Evolutionary conservation across 2,113 vertebrate species (phyloP).

Genomic region (Anolis carolinensis): DNA sequence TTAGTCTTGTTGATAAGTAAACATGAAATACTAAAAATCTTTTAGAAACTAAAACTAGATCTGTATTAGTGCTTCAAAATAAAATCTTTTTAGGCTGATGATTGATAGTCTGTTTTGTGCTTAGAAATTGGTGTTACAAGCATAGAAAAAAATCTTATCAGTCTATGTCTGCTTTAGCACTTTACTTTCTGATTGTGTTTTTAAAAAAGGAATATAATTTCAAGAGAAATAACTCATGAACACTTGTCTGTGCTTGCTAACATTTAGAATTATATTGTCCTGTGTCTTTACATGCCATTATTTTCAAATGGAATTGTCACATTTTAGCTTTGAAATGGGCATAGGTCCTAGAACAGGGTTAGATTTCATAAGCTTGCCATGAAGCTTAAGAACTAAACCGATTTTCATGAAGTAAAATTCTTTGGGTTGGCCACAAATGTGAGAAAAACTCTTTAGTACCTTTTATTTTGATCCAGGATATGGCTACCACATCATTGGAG

Average conservation of each 20-base stretch:
- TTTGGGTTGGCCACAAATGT: not conserved
- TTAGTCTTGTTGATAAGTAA: not conserved
- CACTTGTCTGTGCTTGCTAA: not conserved
- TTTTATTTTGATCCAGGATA: not conserved
- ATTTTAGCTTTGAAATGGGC: not conserved
- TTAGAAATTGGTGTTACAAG: not conserved
- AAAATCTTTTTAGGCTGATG: not conserved
- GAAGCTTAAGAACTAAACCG: not conserved
- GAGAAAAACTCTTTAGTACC: not conserved
- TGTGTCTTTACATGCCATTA: not conserved
- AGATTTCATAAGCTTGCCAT: not conserved
- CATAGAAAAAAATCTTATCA: not conserved
- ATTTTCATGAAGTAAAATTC: not conserved
- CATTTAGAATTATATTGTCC: not conserved
- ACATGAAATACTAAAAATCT: not conserved
- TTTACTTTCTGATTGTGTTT: not conserved
- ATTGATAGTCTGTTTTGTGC: not conserved
- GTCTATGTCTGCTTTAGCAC: not conserved
- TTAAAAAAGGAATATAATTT: not conserved
- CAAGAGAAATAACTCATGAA: not conserved
- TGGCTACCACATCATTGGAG: not conserved
- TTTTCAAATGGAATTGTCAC: not conserved
- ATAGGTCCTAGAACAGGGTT: not conserved
- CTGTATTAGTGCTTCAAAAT: not conserved
- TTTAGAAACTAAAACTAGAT: not conserved